Evolutionary conservation across 64 coral and sea anemone species (phyloP), one percentile per base, ranked within the genome.

Genomic region (Actinia equina): DNA sequence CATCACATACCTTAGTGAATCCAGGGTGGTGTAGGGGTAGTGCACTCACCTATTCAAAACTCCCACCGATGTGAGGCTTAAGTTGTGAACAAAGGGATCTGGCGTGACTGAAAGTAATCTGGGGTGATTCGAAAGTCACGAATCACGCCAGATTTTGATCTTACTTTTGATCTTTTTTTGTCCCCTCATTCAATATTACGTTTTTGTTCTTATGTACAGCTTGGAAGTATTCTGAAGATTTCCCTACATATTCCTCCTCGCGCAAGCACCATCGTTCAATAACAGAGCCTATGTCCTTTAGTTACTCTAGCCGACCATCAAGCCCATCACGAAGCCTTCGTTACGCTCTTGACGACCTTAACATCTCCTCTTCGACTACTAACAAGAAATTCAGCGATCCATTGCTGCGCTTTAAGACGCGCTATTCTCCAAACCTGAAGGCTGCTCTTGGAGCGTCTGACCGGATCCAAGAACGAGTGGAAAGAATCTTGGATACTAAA

Each of bases 181-280:
- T 53, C 4, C 52, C 52, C 4, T 27, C 25, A 30, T n/a, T 7
- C 59, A 30, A 7, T 17, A 3, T 69, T 86, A 51, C 17, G 26
- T 87, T 27, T 77, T 12, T 20, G 15, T 49, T 52, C 27, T 46
- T 81, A 0, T 52, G 13, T 58, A 58, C 58, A 98, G 96, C 96
- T 17, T 98, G 96, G 96, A 98, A 98, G 30, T 98, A 98, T 87
- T 93, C 93, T 16, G 96, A 92, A 85, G 96, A 98, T 70, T 98
- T 95, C 37, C 96, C 96, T 17, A n/a, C 77, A n/a, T 90, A 53
- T 51, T 89, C 90, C 22, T 71, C 85, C 4, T 86, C 92, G 46
- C 88, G 90, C 30, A 86, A 87, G 46, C 96, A 98, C 64, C 61
- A 77, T 77, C 96, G 96, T 22, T 98, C 96, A 22, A 87, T 88